Evolutionary conservation across 2,113 vertebrate genomes (phyloP).

Genomic region (Megaceryle maxima): DNA sequence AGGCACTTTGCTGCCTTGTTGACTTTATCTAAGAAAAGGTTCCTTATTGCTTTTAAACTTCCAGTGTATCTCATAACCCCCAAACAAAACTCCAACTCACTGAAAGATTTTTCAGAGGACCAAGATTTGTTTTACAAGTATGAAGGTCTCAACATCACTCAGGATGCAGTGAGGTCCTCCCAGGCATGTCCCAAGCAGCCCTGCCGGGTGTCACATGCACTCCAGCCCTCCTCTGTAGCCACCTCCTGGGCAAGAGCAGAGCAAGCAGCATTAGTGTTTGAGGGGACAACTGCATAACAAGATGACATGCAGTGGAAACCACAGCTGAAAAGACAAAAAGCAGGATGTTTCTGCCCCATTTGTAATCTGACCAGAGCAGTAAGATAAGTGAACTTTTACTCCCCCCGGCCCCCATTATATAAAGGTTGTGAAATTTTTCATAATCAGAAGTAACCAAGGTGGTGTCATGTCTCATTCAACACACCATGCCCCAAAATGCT

Average conservation of each 20-base stretch:
- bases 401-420: accelerated
- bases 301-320: neutral
- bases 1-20: neutral
- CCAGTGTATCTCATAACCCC: neutral
- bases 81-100: neutral
- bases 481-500: neutral
- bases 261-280: neutral
- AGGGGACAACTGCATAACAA: neutral
- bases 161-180: neutral
- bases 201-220: neutral
- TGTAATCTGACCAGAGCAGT: neutral
- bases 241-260: neutral
- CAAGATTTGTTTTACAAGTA: neutral
- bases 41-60: neutral
- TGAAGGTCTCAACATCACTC: neutral
- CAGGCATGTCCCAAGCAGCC: neutral
- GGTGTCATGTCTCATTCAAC: neutral
- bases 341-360: neutral
- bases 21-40: neutral
- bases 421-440: neutral
- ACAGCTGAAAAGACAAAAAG: neutral
- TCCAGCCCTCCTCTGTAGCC: neutral
- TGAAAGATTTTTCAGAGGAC: neutral
- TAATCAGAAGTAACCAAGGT: neutral
- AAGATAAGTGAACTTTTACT: neutral